phyloP scores from a whole-genome alignment of 2,888 invertebrate genomes.

The Amiota minor region DNA sequence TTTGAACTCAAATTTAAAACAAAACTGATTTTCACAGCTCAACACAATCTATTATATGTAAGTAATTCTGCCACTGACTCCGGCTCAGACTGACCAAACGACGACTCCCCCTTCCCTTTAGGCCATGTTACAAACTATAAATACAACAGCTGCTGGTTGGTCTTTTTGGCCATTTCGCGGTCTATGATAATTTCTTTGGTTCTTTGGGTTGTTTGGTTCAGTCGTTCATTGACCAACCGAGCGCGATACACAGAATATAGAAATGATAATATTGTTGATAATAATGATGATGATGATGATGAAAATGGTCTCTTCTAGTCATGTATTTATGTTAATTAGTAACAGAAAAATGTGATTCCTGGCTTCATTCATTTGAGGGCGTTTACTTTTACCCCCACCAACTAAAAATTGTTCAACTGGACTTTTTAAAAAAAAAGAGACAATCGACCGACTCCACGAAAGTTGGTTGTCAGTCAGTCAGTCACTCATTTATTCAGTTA shows the following conservation, averaged over 20 bases:
- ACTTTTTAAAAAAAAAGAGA: no score
- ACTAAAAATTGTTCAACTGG: neutral
- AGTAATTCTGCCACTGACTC: neutral
- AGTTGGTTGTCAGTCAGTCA: no score
- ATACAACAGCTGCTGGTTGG: neutral
- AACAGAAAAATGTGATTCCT: constrained; percentile 59
- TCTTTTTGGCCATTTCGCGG: constrained; percentile 3
- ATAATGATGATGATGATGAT: neutral
- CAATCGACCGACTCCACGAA: no score
- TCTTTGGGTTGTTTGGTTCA: neutral
- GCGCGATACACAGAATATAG: constrained; percentile 12
- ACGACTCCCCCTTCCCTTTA: neutral
- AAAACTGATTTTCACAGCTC: constrained; percentile 19
- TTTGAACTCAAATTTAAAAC: constrained; percentile 43
- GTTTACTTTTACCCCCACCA: constrained; percentile 9
- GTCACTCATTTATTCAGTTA: neutral
- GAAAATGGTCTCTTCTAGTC: constrained; percentile 17
- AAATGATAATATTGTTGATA: no score
- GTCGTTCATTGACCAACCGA: constrained; percentile 36
- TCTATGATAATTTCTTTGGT: neutral
- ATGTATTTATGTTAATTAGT: constrained; percentile 59
- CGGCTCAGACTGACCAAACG: neutral
- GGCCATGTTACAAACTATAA: neutral
- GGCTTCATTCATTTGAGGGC: constrained; percentile 51
- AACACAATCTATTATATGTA: neutral